These are phyloP conservation scores for Lonchura striata DNA, from an alignment of 2,113 vertebrate species.

Conservation along the genomic window DNA sequence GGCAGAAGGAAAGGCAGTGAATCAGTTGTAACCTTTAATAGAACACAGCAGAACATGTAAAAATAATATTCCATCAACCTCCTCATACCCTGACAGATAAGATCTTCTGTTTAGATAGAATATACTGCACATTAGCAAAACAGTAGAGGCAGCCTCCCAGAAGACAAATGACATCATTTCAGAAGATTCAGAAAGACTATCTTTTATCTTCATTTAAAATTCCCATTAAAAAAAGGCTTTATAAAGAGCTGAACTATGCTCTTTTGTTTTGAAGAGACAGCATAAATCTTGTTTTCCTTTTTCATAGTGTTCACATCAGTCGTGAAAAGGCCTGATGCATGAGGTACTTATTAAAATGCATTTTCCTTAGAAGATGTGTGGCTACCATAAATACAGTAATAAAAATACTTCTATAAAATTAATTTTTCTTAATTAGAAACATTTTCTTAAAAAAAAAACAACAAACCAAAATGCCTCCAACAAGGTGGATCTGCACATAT, in stretches of 20 bases:
- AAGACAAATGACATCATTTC: constrained; percentile 27
- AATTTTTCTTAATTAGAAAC: not conserved
- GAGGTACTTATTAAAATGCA: not conserved
- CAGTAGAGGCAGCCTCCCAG: not conserved
- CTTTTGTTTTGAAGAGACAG: constrained; percentile 14
- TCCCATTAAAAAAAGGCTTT: constrained; percentile 26
- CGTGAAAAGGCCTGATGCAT: not conserved
- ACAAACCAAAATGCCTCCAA: accelerated
- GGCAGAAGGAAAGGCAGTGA: not conserved
- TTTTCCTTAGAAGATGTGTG: not conserved
- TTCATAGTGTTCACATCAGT: constrained; percentile 1
- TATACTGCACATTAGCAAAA: not conserved
- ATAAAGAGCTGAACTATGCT: not conserved
- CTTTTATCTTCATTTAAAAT: constrained; percentile 13
- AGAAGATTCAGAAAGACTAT: constrained; percentile 11
- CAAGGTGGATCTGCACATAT: not conserved
- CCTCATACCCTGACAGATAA: not conserved
- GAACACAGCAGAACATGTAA: not conserved
- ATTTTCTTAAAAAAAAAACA: not conserved
- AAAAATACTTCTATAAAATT: not conserved
- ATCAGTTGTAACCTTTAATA: constrained; percentile 2
- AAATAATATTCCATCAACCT: constrained; percentile 15
- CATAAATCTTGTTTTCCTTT: constrained; percentile 28
- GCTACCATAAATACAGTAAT: not conserved
- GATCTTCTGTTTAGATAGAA: not conserved